A percentile compares a stretch with the other conserved stretches of the same genome.
Conservation (phyloP, 35 echinoderm and acorn worm genomes). For the Lytechinus variegatus region DNA sequence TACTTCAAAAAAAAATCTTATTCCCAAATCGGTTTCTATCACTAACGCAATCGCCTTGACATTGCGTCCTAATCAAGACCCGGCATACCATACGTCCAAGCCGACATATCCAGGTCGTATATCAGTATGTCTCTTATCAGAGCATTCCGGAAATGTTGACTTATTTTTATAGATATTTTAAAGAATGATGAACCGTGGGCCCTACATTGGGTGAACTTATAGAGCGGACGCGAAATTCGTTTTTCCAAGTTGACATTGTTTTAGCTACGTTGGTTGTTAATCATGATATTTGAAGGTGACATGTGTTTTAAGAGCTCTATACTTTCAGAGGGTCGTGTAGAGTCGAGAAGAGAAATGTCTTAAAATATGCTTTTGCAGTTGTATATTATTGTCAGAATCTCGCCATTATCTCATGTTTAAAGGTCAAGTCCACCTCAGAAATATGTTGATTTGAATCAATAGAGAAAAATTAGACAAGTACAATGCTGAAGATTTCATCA, state of each 20-base stretch:
- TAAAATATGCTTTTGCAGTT: no score
- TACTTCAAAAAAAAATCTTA: background rate
- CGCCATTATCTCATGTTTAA: no score
- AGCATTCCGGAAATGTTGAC: background rate
- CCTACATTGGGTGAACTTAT: no score
- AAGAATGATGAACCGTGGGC: background rate
- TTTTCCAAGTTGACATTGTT: background rate
- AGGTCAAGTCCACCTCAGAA: no score
- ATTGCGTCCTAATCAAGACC: background rate
- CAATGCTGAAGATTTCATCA: no score
- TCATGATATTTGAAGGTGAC: background rate
- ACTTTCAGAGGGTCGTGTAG: no score
- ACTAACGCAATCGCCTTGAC: background rate
- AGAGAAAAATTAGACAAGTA: no score
- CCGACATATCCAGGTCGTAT: background rate
- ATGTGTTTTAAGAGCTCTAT: background rate
- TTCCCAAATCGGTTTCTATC: background rate
- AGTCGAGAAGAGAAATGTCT: no score
- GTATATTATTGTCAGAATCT: no score
- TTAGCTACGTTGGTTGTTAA: background rate
- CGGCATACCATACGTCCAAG: background rate
- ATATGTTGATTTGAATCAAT: no score
- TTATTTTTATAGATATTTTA: background rate
- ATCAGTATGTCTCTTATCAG: background rate
- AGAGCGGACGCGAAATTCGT: background rate